Base-by-base conservation (phyloP, 2,888 invertebrate genomes). In the Pristionchus entomophagus region DNA sequence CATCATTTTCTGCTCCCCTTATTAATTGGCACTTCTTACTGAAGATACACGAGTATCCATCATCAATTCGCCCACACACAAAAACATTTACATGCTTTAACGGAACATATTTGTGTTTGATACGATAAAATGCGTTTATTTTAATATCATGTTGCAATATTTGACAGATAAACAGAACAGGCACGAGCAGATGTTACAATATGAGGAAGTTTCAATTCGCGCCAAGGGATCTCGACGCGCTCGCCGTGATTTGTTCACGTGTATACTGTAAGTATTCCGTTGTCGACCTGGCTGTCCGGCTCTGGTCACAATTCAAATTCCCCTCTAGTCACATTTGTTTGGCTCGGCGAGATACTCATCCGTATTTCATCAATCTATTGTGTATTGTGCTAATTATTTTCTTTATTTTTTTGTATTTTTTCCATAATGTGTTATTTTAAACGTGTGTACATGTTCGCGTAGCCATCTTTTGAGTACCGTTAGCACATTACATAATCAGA, bases 11-110 rank as follows among this genome's bases (percentile, higher is more conserved):
- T n/a, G 26, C 8, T 77, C 26, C 45, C 49, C 77, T n/a, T 29
- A 45, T 35, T 65, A 65, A 19, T 65, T 65, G 65, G 65, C 65
- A 65, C 32, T 65, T 35, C 65, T 45, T 35, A 73, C 41, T 73
- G 41, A 26, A 22, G 1, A 41, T 51, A 22, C 78, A 78, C 78
- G 78, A 78, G 78, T 49, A 49, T 22, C 77, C 45, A 41, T 26
- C 29, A 26, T 35, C 45, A 51, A 49, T 78, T 35, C 77, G 45
- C 45, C 49, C 41, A 77, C 29, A n/a, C 41, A 41, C 45, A 26
- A 53, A 22, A 26, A 78, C 29, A 51, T 32, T 29, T 26, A 12
- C 78, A 19, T 73, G 8, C n/a, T 26, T 73, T 73, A 41, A 73
- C 1, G n/a, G 3, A 73, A 26, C 26, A 73, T 73, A 26, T 45